Conservation (phyloP, 2,888 invertebrate species). For the Thysanoteuthis rhombus region DNA sequence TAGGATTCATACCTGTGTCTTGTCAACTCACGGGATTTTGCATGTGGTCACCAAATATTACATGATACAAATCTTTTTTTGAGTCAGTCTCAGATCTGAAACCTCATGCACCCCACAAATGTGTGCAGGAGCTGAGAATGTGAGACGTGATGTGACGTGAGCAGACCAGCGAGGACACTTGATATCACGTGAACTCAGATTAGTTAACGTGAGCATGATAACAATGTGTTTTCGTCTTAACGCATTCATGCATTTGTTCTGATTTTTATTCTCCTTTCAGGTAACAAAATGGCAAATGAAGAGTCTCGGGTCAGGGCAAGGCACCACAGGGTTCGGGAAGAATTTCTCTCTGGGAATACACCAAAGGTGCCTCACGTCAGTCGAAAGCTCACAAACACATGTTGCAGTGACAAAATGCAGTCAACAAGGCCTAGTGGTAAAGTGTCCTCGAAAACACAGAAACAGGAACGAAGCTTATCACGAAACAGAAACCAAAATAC, state of each 20-base stretch:
- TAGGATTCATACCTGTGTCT: too few relatives aligned
- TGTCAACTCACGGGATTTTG: too few relatives aligned
- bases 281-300: neutral
- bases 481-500: neutral
- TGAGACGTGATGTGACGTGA: too few relatives aligned
- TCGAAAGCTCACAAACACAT: neutral
- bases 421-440: neutral
- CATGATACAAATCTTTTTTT: too few relatives aligned
- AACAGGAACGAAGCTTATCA: neutral
- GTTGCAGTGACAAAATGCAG: neutral
- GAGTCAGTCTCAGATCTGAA: too few relatives aligned
- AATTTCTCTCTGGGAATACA: neutral
- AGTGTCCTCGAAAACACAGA: neutral
- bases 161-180: too few relatives aligned
- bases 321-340: neutral
- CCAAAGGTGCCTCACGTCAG: constrained; percentile 12
- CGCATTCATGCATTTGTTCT: neutral
- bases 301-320: neutral
- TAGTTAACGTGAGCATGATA: too few relatives aligned
- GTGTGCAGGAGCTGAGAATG: too few relatives aligned
- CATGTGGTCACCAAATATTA: too few relatives aligned
- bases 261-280: neutral
- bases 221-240: too few relatives aligned
- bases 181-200: too few relatives aligned
- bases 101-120: too few relatives aligned